A percentile compares a stretch with the other conserved stretches of the same genome.
These are phyloP conservation scores for Holcopasites calliopsidis DNA, from an alignment of 1,140 invertebrate genomes.

Conservation along the genomic window DNA sequence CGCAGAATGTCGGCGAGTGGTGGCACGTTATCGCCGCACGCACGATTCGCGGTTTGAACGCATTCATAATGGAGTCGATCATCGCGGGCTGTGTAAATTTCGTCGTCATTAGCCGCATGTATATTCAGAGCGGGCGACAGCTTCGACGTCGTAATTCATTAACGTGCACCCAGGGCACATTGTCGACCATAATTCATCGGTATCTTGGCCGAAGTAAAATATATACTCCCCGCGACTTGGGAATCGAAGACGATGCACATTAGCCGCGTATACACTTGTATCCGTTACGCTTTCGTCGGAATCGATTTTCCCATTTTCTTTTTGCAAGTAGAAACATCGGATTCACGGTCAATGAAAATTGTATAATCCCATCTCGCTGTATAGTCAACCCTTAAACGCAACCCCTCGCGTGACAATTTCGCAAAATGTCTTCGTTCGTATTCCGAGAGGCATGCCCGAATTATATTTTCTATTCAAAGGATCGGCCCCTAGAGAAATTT, in stretches of 20 bases:
- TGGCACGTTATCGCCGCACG: conserved; percentile 12
- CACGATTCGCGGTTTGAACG: conserved; percentile 34
- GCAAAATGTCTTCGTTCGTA: background rate
- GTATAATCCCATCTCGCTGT: too few species aligned
- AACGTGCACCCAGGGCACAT: conserved; percentile 45
- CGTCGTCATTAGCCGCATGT: conserved; percentile 58
- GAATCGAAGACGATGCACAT: background rate
- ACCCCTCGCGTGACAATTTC: background rate
- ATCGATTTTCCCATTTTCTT: too few species aligned
- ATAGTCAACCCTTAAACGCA: too few species aligned
- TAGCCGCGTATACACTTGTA: too few species aligned
- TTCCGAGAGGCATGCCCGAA: background rate
- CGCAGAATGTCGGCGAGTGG: background rate
- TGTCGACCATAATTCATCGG: conserved; percentile 61
- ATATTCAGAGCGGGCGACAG: conserved; percentile 47
- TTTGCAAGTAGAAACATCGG: too few species aligned
- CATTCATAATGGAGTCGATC: conserved; percentile 59
- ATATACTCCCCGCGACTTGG: background rate
- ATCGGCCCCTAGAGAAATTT: conserved; percentile 7
- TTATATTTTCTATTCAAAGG: conserved; percentile 6
- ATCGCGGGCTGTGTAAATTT: conserved; percentile 56
- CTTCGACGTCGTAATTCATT: conserved; percentile 59
- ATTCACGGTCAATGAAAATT: too few species aligned
- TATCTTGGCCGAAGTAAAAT: conserved; percentile 33
- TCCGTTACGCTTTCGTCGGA: too few species aligned